phyloP scores from a whole-genome alignment of 2,113 vertebrate species.

The Thalassoma bifasciatum region DNA sequence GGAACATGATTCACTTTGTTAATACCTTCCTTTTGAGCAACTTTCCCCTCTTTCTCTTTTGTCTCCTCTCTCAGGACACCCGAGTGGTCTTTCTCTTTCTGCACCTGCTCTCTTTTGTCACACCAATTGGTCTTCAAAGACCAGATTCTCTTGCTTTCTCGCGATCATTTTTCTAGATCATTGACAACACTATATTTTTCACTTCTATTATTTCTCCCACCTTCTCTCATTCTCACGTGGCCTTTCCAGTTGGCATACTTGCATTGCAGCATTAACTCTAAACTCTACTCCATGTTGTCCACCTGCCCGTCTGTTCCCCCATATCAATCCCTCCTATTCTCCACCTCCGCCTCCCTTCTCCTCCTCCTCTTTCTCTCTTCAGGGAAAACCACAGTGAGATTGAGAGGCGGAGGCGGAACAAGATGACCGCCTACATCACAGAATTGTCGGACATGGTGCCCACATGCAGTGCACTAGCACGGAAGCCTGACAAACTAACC shows the following conservation, averaged over 20 bases:
- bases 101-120: conserved; percentile 67
- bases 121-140: conserved; percentile 59
- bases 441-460: conserved; percentile 96
- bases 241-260: conserved; percentile 39
- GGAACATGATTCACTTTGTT: conserved; percentile 40
- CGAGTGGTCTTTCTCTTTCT: conserved; percentile 68
- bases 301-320: conserved; percentile 56
- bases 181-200: conserved; percentile 45
- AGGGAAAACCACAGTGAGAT: conserved; percentile 86
- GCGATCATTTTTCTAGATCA: conserved; percentile 54
- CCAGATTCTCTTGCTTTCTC: conserved; percentile 60
- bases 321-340: conserved; percentile 58
- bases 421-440: conserved; percentile 86
- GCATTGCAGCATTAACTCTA: conserved; percentile 63
- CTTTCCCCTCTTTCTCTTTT: conserved; percentile 58
- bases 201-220: conserved; percentile 37
- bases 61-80: conserved; percentile 66
- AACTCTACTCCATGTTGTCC: conserved; percentile 72
- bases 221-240: conserved; percentile 38
- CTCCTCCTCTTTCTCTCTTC: conserved; percentile 57
- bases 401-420: conserved; percentile 82
- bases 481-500: conserved; percentile 98
- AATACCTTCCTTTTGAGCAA: conserved; percentile 64
- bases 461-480: conserved; percentile 95
- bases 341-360: conserved; percentile 54